These are phyloP conservation scores for Cnemophilus loriae DNA, from an alignment of 2,113 vertebrate genomes.

Conservation along the genomic window DNA sequence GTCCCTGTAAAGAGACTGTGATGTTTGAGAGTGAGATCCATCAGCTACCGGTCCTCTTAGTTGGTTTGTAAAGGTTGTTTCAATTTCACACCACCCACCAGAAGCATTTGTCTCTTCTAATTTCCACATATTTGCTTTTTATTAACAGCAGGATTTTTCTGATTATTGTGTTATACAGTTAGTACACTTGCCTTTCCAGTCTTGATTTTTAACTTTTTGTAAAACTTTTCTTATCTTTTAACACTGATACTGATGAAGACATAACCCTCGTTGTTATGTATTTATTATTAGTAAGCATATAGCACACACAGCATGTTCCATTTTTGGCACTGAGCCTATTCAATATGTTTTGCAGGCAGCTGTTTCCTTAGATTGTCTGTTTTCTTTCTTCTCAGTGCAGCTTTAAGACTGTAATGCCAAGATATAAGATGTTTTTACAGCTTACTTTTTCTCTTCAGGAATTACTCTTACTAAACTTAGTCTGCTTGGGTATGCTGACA, in stretches of 20 bases:
- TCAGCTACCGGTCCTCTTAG: not conserved
- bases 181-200: not conserved
- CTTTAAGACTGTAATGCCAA: not conserved
- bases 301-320: not conserved
- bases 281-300: not conserved
- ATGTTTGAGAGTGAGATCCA: not conserved
- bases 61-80: not conserved
- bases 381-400: slow-evolving; percentile 1
- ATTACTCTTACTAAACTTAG: not conserved
- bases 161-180: not conserved
- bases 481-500: not conserved
- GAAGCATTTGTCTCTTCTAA: not conserved
- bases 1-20: not conserved
- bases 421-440: not conserved
- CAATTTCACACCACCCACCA: not conserved
- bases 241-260: not conserved
- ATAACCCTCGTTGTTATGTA: not conserved
- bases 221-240: not conserved
- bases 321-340: slow-evolving; percentile 5
- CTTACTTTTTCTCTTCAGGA: not conserved
- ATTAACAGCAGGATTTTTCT: not conserved
- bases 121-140: not conserved
- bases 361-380: slow-evolving; percentile 50
- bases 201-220: not conserved
- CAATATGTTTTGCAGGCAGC: slow-evolving; percentile 13